These are phyloP conservation scores for Daphoenositta chrysoptera DNA, from an alignment of 2,113 vertebrate genomes.

Conservation along the genomic window DNA sequence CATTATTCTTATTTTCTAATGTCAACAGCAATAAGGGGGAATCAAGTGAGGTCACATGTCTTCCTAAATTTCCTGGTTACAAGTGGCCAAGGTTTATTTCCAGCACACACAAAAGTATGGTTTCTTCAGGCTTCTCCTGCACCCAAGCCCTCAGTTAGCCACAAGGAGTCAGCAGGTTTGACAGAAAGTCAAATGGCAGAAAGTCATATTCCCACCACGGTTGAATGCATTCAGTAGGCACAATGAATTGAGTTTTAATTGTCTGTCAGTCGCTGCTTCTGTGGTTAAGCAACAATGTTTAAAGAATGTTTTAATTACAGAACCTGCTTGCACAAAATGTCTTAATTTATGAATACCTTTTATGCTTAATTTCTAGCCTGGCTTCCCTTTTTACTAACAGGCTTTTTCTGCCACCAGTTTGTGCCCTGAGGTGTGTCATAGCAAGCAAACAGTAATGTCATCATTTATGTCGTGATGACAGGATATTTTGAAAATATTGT, in stretches of 20 bases:
- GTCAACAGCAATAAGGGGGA: not conserved
- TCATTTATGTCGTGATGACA: not conserved
- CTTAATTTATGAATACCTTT: not conserved
- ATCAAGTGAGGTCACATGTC: not conserved
- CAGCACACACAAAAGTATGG: not conserved
- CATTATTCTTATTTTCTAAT: not conserved
- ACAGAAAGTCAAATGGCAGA: not conserved
- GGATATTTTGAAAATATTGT: not conserved
- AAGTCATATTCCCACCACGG: not conserved
- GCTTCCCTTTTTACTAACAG: not conserved
- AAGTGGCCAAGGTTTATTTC: not conserved
- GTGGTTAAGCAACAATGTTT: not conserved
- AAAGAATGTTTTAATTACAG: constrained; percentile 5
- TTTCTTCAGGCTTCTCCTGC: not conserved
- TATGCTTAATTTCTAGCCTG: not conserved
- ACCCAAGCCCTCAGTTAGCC: not conserved
- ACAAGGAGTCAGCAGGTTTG: not conserved
- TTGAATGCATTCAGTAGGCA: not conserved
- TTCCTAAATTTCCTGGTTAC: not conserved
- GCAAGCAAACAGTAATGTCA: not conserved
- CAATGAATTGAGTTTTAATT: not conserved
- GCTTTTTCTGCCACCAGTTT: not conserved
- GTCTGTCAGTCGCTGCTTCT: not conserved
- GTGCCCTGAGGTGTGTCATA: not conserved
- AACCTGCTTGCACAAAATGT: not conserved